phyloP scores from a whole-genome alignment of 2,113 vertebrate species.

The Callipepla californica region DNA sequence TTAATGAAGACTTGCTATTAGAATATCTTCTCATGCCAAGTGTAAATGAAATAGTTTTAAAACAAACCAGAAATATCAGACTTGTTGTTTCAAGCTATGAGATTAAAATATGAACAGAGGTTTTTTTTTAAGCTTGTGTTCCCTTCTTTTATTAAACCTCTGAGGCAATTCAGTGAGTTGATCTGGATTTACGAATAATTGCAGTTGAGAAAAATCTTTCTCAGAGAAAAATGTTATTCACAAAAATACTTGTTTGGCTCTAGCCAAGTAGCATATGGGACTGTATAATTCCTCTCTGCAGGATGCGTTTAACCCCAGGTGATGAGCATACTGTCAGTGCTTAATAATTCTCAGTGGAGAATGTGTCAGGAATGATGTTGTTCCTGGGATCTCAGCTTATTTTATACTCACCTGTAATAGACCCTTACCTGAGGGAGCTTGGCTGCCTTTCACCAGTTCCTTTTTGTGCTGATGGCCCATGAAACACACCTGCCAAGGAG shows the following conservation, averaged over 20 bases:
- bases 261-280: neutral
- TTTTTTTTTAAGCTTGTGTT: neutral
- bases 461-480: neutral
- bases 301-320: conserved; percentile 26
- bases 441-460: neutral
- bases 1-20: neutral
- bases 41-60: neutral
- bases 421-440: neutral
- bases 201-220: conserved; percentile 19
- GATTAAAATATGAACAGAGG: neutral
- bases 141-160: conserved; percentile 11
- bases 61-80: neutral
- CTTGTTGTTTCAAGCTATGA: neutral
- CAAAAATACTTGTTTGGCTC: neutral
- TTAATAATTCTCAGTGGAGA: neutral
- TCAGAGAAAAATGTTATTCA: neutral
- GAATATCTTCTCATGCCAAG: neutral
- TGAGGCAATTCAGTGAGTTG: conserved; percentile 14
- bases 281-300: conserved; percentile 21
- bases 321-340: conserved; percentile 7
- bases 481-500: neutral
- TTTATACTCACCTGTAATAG: neutral
- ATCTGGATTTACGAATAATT: conserved; percentile 20
- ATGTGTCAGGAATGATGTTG: neutral
- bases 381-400: neutral